Evolutionary conservation across 2,888 invertebrate species (phyloP).

Genomic region (Eulithis prunata): DNA sequence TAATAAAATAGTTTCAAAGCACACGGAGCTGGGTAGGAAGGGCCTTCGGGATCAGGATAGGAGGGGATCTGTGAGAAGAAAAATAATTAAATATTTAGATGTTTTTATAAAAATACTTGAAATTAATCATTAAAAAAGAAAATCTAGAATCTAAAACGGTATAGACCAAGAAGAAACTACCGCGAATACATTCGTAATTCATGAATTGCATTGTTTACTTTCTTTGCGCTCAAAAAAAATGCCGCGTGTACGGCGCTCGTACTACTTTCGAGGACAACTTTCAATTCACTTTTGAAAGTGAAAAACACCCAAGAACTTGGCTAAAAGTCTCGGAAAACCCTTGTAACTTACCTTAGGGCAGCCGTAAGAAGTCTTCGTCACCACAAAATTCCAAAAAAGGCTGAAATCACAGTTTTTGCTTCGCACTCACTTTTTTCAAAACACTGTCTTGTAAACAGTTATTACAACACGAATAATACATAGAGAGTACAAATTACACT

Average conservation of each 20-base stretch:
- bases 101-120: too few species aligned
- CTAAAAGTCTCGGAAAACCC: slow-evolving; percentile 13
- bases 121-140: too few species aligned
- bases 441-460: slow-evolving; percentile 40
- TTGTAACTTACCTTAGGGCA: slow-evolving; percentile 38
- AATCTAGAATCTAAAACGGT: too few species aligned
- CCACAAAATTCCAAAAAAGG: slow-evolving; percentile 41
- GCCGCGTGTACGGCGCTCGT: slow-evolving; percentile 52
- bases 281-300: slow-evolving; percentile 1
- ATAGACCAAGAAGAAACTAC: too few species aligned
- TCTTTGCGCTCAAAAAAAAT: slow-evolving; percentile 48
- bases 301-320: neutral
- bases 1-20: too few species aligned
- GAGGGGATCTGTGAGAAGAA: too few species aligned
- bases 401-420: slow-evolving; percentile 37
- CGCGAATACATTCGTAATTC: neutral
- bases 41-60: too few species aligned
- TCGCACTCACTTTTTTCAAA: slow-evolving; percentile 42
- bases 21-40: too few species aligned
- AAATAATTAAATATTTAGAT: too few species aligned
- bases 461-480: slow-evolving; percentile 29
- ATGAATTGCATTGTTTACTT: slow-evolving; percentile 52
- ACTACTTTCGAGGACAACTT: slow-evolving; percentile 47
- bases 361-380: slow-evolving; percentile 35
- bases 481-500: slow-evolving; percentile 33